phyloP scores from a whole-genome alignment of 2,888 invertebrate species.

The Leucophora obtusa region DNA sequence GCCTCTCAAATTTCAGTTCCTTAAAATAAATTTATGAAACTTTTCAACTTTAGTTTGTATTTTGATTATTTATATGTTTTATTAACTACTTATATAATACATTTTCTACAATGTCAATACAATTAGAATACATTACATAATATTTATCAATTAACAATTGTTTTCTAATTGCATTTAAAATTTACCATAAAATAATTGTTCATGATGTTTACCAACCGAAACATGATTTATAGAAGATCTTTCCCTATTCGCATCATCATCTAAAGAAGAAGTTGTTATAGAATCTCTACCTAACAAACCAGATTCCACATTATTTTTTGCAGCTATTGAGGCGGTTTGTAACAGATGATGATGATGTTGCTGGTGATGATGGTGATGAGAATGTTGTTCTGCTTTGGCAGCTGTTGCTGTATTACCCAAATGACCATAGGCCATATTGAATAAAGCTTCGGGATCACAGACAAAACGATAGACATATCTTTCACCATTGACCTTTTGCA shows the following conservation, averaged over 20 bases:
- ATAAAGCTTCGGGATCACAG: constrained; percentile 94
- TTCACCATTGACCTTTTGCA: constrained; percentile 98
- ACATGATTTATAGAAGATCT: constrained; percentile 44
- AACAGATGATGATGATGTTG: constrained; percentile 49
- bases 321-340: constrained; percentile 15
- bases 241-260: constrained; percentile 47
- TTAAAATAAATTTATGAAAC: too few species aligned
- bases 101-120: constrained; percentile 50
- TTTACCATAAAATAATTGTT: constrained; percentile 62
- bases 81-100: constrained; percentile 39
- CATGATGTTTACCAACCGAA: constrained; percentile 49
- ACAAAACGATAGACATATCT: constrained; percentile 98
- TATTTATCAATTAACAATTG: constrained; percentile 25
- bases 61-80: constrained; percentile 53
- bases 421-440: constrained; percentile 87
- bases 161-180: constrained; percentile 38
- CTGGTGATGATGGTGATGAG: constrained; percentile 36
- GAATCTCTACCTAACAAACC: constrained; percentile 40
- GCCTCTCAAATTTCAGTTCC: too few species aligned
- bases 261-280: constrained; percentile 34
- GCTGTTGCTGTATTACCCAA: constrained; percentile 64
- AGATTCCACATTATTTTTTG: constrained; percentile 42
- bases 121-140: constrained; percentile 37
- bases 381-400: constrained; percentile 45
- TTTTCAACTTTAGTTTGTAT: not conserved